Base-by-base conservation (phyloP, 1,140 invertebrate genomes). In the Galleria mellonella region DNA sequence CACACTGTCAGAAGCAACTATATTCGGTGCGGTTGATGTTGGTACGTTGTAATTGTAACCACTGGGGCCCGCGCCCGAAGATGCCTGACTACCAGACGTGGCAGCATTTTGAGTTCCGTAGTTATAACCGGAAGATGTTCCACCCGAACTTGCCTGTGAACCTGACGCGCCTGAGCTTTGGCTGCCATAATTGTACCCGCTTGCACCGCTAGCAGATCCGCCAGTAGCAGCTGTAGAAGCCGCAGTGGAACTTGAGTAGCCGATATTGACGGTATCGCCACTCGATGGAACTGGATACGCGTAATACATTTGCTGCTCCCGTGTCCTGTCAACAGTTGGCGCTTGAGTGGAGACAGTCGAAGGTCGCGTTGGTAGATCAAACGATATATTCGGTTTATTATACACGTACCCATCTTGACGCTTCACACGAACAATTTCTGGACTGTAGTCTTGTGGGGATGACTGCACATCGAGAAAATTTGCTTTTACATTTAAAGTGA, bases 371-470 rank as follows among this genome's bases (percentile, higher is more conserved):
- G 75, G 76, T 31, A 81, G 56, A 58, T 75, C 62, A 52, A 81
- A 81, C 32, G 73, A 67, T 53, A 77, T 51, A 63, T 47, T 72
- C 39, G 73, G 76, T 39, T 48, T 70, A 40, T 73, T 48, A 47
- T 81, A 81, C 47, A 77, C 66, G 55, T 81, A 81, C 61, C 76
- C 76, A 11, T 56, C 60, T 57, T 77, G 71, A 0, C 76, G 72
- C 49, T 60, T 67, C 27, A 58, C 51, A 36, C 73, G 69, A 36
- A 55, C 43, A 36, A 37, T 31, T 32, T 53, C 45, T 11, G 17
- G 17, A 23, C 6, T 23, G 6, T 23, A 23, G 17, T 6, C 6
- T 23, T 23, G 17, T 23, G 2, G 17, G 6, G 2, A 3, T 23
- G 17, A 23, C 6, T 23, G 17, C 17, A 23, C 17, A 23, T 23